Evolutionary conservation across 2,888 invertebrate genomes (phyloP), one percentile per base, ranked within the genome.

Genomic region (Epirrhoe alternata): DNA sequence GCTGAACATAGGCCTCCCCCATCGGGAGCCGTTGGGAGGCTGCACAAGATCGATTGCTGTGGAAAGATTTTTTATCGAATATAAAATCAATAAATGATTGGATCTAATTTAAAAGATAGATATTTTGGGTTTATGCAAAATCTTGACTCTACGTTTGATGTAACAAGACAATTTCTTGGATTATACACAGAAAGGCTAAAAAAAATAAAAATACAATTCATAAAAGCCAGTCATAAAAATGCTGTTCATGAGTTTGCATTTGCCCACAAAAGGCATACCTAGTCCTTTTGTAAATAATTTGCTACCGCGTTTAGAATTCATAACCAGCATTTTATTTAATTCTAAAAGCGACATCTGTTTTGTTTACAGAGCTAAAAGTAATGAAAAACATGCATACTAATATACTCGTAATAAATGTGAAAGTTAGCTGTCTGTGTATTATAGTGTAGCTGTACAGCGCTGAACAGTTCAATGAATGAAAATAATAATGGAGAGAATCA

Each of bases 381-480:
- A 47, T 47, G 47, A 47, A 16, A 47, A 16, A 16, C 47, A 16
- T 6, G 14, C 7, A 16, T 45, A n/a, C n/a, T 47, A 47, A 24
- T 24, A 24, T 24, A n/a, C n/a, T n/a, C n/a, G n/a, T n/a, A 2
- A 24, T 24, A 24, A 24, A 70, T 68, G 58, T 50, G 58, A 60
- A 30, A 61, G 57, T 66, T n/a, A 55, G 57, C 47, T 45, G 17
- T 17, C 24, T 24, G 24, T 24, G 24, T 24, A 24, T 24, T n/a
- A n/a, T n/a, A n/a, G n/a, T n/a, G n/a, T n/a, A n/a, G n/a, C n/a
- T n/a, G n/a, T n/a, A n/a, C n/a, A n/a, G n/a, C n/a, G n/a, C n/a
- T n/a, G n/a, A n/a, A n/a, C n/a, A n/a, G n/a, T n/a, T n/a, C n/a
- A n/a, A n/a, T n/a, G n/a, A n/a, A n/a, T n/a, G n/a, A n/a, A n/a